Conservation (phyloP, 1,140 invertebrate genomes). For the Linepithema humile region DNA sequence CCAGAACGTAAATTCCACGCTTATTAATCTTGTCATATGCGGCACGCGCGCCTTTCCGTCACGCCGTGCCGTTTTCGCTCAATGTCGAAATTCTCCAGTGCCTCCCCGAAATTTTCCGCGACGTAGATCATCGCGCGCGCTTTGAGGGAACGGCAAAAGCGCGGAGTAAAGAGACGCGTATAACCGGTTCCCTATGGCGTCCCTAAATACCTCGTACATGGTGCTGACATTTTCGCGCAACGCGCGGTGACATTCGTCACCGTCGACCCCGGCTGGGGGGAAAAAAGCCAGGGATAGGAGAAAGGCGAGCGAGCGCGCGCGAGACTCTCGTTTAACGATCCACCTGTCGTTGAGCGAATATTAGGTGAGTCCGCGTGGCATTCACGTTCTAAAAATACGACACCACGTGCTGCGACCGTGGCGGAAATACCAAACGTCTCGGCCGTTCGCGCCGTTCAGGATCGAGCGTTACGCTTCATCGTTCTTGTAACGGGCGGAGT, state of each 20-base stretch:
- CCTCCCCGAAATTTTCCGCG: conserved; percentile 24
- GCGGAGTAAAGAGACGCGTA: neutral
- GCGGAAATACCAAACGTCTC: conserved; percentile 49
- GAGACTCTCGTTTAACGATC: conserved; percentile 63
- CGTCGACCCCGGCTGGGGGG: conserved; percentile 38
- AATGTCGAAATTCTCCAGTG: conserved; percentile 3
- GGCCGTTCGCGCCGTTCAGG: conserved; percentile 2
- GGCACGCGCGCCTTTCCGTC: neutral
- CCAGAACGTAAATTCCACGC: neutral
- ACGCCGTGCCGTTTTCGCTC: conserved; percentile 4
- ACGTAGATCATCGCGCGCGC: conserved; percentile 24
- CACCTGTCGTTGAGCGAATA: conserved; percentile 64
- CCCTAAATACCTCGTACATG: conserved; percentile 46
- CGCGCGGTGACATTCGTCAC: conserved; percentile 59
- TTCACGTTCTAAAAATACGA: conserved; percentile 66
- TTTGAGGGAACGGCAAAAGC: neutral
- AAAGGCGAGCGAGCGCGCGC: neutral
- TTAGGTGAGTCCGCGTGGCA: conserved; percentile 27
- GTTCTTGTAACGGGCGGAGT: neutral
- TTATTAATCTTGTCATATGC: conserved; percentile 41
- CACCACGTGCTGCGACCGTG: conserved; percentile 57
- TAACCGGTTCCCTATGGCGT: conserved; percentile 34
- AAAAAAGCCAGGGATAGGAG: conserved; percentile 34
- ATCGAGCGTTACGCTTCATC: neutral
- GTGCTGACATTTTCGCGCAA: conserved; percentile 51